Evolutionary conservation across 2,113 vertebrate genomes (phyloP).

Genomic region (Glaucomys volans): DNA sequence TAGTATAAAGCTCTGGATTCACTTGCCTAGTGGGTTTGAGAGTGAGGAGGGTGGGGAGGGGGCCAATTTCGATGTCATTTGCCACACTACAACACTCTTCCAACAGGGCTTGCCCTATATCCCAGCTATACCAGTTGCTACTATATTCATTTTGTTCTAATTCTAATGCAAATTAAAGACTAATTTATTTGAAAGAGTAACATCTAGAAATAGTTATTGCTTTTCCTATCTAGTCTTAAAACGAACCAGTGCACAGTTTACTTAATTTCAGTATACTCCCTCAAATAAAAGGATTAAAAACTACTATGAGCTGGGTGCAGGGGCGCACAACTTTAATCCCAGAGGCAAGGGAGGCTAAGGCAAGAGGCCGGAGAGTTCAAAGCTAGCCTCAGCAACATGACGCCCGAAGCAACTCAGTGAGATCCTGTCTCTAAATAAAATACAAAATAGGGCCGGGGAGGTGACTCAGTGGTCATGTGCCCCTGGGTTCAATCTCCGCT

Average conservation of each 20-base stretch:
- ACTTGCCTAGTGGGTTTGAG: no score
- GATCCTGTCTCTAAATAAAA: no score
- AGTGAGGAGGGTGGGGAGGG: no score
- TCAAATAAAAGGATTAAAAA: constrained; percentile 8
- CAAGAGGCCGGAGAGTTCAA: no score
- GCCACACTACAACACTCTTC: not conserved
- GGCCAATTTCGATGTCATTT: not conserved
- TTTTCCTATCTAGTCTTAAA: constrained; percentile 8
- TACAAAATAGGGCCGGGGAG: no score
- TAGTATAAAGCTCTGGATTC: not conserved
- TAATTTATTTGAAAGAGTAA: constrained; percentile 14
- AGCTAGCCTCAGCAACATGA: no score
- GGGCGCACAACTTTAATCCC: no score
- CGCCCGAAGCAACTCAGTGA: no score
- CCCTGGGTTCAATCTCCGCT: no score
- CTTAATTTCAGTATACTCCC: constrained; percentile 4
- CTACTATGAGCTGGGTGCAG: not conserved
- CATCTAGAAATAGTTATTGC: not conserved
- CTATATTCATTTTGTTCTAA: not conserved
- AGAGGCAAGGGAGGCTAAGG: no score
- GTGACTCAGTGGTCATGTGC: no score
- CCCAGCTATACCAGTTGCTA: not conserved
- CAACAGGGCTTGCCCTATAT: not conserved
- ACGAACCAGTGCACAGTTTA: not conserved
- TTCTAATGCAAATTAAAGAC: not conserved